Evolutionary conservation across 2,797 vertebrate genomes (phyloP), one percentile per base, ranked within the genome.

Genomic region (Aulostomus chinensis): DNA sequence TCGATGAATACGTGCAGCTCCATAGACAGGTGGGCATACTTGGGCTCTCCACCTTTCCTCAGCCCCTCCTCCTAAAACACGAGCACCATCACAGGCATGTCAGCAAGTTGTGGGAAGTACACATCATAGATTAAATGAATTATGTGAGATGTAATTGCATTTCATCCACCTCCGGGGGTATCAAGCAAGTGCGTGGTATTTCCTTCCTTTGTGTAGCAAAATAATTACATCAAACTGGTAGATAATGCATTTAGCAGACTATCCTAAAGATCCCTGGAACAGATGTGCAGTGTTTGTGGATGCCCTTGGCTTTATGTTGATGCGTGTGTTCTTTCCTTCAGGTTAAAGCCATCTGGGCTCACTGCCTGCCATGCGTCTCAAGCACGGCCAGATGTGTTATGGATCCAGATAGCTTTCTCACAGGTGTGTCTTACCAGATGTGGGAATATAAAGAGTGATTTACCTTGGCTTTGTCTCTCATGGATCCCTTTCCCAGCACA

Each of bases 381-480:
- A 71, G 46, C 12, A 26, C 28, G 48, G 26, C 66, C 80, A 80
- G 68, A 71, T 76, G 76, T 64, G 53, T 61, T 47, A 55, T 49
- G 36, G 63, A 71, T 63, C 45, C 37, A 53, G 60, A 55, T 61
- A 26, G 26, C 58, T 51, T 69, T 39, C 28, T 49, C 53, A 52
- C 67, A 74, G 61, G 68, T 72, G 71, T 31, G 26, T 14, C 36
- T 39, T 17, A 15, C 11, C 26, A 59, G 24, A n/a, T 58, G 33
- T 11, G 17, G 1, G 14, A 11, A 18, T 43, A 7, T 1, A 22
- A 29, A 20, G 2, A 20, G 21, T 18, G 4, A 3, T 9, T 58
- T 83, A 98, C 97, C 95, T 96, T 98, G 26, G 91, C 88, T 88
- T 98, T 99, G 68, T 99, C 97, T 84, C 97, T 92, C 97, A 99